These are phyloP conservation scores for Clunio marinus DNA, from an alignment of 2,888 invertebrate species.

Conservation along the genomic window DNA sequence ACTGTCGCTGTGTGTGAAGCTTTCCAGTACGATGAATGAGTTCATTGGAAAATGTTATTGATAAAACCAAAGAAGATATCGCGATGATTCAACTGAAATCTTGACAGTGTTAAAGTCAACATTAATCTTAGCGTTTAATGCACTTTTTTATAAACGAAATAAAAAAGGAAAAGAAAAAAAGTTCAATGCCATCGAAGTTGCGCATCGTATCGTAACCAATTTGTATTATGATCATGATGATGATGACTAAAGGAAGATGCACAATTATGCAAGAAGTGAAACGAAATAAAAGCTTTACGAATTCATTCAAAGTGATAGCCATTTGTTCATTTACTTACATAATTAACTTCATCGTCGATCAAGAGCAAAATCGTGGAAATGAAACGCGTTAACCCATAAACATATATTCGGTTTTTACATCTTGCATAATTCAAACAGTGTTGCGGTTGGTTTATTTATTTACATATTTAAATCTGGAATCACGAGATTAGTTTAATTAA, in stretches of 20 bases:
- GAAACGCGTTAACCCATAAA: background rate
- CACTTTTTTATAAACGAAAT: background rate
- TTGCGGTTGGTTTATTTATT: no score
- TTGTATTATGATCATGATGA: background rate
- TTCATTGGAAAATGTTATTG: background rate
- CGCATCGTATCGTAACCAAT: background rate
- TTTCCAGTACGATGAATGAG: background rate
- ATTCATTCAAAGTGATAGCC: background rate
- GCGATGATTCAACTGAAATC: background rate
- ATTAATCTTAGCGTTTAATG: background rate
- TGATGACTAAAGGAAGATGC: background rate
- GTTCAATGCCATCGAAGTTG: slow-evolving; percentile 2
- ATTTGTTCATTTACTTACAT: slow-evolving; percentile 3
- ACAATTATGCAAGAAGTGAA: no score
- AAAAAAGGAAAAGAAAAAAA: background rate
- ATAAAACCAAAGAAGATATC: no score
- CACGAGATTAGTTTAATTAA: slow-evolving; percentile 29
- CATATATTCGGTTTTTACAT: background rate
- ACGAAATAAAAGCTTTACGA: no score
- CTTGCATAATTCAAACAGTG: slow-evolving; percentile 28
- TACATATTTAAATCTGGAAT: slow-evolving; percentile 32
- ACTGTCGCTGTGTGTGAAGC: background rate
- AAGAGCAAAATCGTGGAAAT: background rate
- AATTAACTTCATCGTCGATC: background rate
- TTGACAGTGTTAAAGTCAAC: background rate